phyloP scores from a whole-genome alignment of 2,797 vertebrate species.

The Psittacula derbiana region DNA sequence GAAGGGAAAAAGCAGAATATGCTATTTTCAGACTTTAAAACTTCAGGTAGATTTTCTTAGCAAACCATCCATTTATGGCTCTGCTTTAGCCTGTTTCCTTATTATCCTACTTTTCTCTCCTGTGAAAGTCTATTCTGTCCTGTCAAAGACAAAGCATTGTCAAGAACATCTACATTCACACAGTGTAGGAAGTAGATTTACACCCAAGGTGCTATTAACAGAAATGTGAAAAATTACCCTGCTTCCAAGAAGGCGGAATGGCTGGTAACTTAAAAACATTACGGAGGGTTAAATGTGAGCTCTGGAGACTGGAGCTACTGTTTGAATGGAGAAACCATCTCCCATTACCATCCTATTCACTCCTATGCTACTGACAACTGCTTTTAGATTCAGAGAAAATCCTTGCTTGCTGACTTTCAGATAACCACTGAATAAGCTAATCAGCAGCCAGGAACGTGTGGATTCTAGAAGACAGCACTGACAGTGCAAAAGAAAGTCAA shows the following conservation, averaged over 20 bases:
- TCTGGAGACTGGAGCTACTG: neutral
- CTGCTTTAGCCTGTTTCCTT: neutral
- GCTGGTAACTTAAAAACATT: neutral
- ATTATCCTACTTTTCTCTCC: neutral
- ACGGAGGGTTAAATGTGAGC: neutral
- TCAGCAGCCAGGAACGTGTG: neutral
- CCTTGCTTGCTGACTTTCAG: neutral
- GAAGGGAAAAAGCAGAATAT: neutral
- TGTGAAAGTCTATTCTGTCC: neutral
- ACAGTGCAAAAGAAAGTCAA: neutral
- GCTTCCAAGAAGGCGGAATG: neutral
- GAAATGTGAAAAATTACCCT: neutral
- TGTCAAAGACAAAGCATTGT: neutral
- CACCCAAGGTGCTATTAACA: neutral
- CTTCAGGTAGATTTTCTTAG: neutral
- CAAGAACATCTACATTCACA: neutral
- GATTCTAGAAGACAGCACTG: neutral
- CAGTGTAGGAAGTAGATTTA: neutral
- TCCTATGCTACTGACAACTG: neutral
- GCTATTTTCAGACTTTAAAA: neutral
- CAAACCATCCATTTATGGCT: neutral
- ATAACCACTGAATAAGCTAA: neutral
- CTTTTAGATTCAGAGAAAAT: neutral
- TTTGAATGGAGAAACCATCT: neutral
- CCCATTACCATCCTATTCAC: neutral